These are phyloP conservation scores for Myotis davidii DNA, from an alignment of 2,113 vertebrate species.

Conservation along the genomic window DNA sequence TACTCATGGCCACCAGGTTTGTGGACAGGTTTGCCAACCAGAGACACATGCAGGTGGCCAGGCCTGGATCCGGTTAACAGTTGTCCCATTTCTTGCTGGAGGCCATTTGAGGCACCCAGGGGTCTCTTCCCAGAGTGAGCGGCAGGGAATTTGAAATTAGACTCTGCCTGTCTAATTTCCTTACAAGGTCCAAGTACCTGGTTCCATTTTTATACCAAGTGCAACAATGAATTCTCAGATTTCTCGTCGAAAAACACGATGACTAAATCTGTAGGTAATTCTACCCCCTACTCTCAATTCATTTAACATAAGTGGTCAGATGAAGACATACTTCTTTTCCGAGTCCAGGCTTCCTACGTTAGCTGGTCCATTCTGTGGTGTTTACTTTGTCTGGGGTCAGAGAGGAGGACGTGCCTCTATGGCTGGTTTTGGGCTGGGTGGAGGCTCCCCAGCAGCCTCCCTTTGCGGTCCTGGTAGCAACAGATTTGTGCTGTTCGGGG, in stretches of 20 bases:
- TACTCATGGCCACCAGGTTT: not conserved
- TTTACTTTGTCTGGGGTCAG: constrained; percentile 41
- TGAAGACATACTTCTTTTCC: constrained; percentile 46
- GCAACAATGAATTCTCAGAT: constrained; percentile 89
- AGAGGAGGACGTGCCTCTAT: not conserved
- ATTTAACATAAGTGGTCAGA: constrained; percentile 69
- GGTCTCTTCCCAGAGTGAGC: not conserved
- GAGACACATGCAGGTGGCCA: not conserved
- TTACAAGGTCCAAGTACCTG: not conserved
- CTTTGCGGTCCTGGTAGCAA: not conserved
- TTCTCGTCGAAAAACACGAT: constrained; percentile 86
- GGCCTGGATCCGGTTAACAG: not conserved
- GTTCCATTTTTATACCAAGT: constrained; percentile 85
- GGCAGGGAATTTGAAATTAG: not conserved
- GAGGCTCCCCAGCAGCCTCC: not conserved
- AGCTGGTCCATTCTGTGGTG: not conserved
- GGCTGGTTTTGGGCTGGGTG: not conserved
- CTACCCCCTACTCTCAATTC: constrained; percentile 77
- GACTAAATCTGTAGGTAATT: constrained; percentile 88
- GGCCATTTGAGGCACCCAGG: not conserved
- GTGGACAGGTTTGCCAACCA: not conserved
- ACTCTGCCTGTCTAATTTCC: not conserved
- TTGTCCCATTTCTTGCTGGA: not conserved
- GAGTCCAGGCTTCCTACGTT: not conserved
- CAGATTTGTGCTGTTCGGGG: not conserved